Conservation (phyloP, 1,140 invertebrate genomes). For the Cydia amplana region DNA sequence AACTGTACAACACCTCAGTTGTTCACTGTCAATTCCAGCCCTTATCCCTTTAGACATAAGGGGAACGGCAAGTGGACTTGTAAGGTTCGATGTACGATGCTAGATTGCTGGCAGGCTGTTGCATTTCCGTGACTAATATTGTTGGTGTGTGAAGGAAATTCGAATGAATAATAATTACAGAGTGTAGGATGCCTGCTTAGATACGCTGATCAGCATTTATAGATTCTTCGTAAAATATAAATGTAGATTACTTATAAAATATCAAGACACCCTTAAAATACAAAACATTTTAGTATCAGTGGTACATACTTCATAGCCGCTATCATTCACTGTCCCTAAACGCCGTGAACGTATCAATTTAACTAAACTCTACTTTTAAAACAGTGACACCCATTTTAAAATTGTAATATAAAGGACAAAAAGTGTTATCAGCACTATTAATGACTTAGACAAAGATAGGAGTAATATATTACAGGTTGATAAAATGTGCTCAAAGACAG, state of each 20-base stretch:
- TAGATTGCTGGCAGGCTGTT: constrained; percentile 14
- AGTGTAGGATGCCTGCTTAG: background rate
- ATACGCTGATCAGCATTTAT: background rate
- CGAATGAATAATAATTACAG: constrained; percentile 3
- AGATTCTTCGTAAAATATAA: too few species aligned
- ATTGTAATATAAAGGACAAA: background rate
- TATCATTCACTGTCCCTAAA: background rate
- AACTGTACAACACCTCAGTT: background rate
- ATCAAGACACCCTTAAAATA: too few species aligned
- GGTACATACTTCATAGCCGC: background rate
- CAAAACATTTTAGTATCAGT: background rate
- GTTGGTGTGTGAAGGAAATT: constrained; percentile 20
- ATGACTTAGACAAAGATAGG: constrained; percentile 17
- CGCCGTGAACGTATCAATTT: background rate
- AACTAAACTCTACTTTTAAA: background rate
- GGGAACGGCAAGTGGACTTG: background rate
- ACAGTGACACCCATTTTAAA: constrained; percentile 1
- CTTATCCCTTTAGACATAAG: background rate
- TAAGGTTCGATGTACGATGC: constrained; percentile 4
- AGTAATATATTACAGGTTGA: constrained; percentile 13
- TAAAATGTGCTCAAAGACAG: background rate
- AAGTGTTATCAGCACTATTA: constrained; percentile 25
- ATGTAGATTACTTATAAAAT: too few species aligned
- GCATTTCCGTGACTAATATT: constrained; percentile 27
- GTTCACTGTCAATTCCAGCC: background rate